Evolutionary conservation across 2,797 vertebrate genomes (phyloP).

Genomic region (Bovichtus diacanthus): DNA sequence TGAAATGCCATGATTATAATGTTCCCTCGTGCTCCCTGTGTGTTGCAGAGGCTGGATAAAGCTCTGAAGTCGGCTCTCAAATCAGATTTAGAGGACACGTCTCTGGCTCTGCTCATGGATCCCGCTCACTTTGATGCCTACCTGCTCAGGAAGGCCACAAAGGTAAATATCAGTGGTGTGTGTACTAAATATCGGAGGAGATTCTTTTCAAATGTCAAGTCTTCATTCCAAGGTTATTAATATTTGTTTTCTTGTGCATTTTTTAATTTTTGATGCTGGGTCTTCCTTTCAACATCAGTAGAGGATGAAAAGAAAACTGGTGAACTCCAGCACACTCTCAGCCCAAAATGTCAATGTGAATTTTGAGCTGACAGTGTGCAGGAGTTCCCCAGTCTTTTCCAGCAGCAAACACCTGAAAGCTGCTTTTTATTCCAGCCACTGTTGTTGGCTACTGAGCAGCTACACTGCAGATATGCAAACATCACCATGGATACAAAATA

Average conservation of each 20-base stretch:
- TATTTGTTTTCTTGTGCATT: not conserved
- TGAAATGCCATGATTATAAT: not conserved
- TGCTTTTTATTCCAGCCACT: not conserved
- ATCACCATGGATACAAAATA: too few species aligned
- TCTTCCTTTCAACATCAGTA: not conserved
- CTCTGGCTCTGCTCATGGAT: conserved; percentile 88
- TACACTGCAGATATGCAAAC: not conserved
- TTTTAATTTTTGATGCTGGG: not conserved
- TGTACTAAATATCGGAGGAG: not conserved
- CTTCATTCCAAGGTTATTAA: not conserved
- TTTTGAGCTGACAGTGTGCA: not conserved
- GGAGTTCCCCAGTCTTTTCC: not conserved
- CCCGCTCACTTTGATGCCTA: conserved; percentile 90
- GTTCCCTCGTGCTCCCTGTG: not conserved
- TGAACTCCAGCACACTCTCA: not conserved
- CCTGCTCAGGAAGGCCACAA: conserved; percentile 87
- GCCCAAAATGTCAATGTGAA: not conserved
- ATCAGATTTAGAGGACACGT: conserved; percentile 85
- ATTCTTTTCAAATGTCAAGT: not conserved
- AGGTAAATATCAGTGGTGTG: conserved; percentile 76
- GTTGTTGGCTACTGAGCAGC: not conserved
- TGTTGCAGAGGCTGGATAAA: conserved; percentile 85
- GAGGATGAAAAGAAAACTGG: not conserved
- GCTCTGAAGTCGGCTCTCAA: conserved; percentile 85
- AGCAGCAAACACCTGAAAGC: not conserved